A percentile compares a stretch with the other conserved stretches of the same genome.
These are phyloP conservation scores for Parelbella ahira DNA, from an alignment of 2,888 invertebrate genomes.

Conservation along the genomic window DNA sequence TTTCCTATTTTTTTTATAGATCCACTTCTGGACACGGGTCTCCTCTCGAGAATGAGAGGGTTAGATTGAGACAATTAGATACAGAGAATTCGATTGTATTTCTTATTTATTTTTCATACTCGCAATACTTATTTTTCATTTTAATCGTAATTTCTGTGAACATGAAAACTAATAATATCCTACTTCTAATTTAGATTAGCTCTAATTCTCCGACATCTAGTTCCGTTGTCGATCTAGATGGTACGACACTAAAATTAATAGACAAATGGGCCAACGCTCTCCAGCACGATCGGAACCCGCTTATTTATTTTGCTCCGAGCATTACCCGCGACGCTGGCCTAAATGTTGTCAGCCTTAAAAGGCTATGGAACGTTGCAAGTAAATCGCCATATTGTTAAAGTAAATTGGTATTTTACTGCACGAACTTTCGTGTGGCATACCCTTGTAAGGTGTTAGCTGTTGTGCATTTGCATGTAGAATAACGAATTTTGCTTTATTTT, in stretches of 20 bases:
- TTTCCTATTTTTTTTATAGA: no score
- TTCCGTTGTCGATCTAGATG: no score
- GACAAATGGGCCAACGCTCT: slow-evolving; percentile 45
- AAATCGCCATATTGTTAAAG: slow-evolving; percentile 74
- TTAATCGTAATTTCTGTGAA: no score
- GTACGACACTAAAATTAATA: slow-evolving; percentile 57
- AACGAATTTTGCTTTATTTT: slow-evolving; percentile 30
- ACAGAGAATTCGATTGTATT: no score
- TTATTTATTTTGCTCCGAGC: slow-evolving; percentile 48
- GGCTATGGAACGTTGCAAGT: slow-evolving; percentile 62
- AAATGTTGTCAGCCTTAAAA: slow-evolving; percentile 64
- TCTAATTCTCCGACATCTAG: no score
- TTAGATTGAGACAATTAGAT: no score
- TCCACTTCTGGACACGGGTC: no score
- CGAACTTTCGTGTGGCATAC: slow-evolving; percentile 59
- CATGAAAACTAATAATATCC: no score
- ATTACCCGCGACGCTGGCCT: slow-evolving; percentile 58
- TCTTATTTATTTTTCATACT: no score
- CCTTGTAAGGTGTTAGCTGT: slow-evolving; percentile 49
- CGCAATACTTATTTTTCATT: no score
- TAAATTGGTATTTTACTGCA: slow-evolving; percentile 75
- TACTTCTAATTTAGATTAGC: no score
- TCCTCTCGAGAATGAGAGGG: no score
- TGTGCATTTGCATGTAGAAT: slow-evolving; percentile 29
- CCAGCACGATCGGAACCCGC: slow-evolving; percentile 35